phyloP scores from a whole-genome alignment of 2,888 invertebrate species.

The Tenthredo distinguenda region DNA sequence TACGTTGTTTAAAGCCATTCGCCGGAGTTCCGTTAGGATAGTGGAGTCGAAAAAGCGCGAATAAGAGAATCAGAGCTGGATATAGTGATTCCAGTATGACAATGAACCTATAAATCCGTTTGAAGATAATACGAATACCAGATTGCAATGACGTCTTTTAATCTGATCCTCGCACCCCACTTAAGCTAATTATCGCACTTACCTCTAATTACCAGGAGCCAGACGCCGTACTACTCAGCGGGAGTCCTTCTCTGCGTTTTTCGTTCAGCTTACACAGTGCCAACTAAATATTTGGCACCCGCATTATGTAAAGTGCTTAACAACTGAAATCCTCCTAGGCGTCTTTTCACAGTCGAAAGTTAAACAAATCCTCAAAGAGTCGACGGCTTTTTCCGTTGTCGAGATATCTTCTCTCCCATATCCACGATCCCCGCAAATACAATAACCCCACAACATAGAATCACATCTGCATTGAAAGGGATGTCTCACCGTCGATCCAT shows the following conservation, averaged over 20 bases:
- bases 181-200: slow-evolving; percentile 31
- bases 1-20: background rate
- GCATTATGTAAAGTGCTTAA: slow-evolving; percentile 47
- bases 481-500: background rate
- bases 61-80: background rate
- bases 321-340: slow-evolving; percentile 38
- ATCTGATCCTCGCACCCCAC: background rate
- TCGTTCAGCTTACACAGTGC: slow-evolving; percentile 57
- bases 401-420: background rate
- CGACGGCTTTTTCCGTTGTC: background rate
- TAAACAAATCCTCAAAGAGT: slow-evolving; percentile 46
- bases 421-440: too few relatives aligned
- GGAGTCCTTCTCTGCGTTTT: slow-evolving; percentile 38
- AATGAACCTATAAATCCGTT: background rate
- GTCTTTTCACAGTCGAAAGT: slow-evolving; percentile 35
- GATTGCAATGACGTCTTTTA: slow-evolving; percentile 8
- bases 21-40: background rate
- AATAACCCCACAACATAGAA: background rate
- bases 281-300: slow-evolving; percentile 59
- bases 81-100: background rate
- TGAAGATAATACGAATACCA: background rate
- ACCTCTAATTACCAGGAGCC: slow-evolving; percentile 39
- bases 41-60: background rate
- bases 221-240: slow-evolving; percentile 32
- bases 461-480: background rate